A percentile compares a stretch with the other conserved stretches of the same genome.
Evolutionary conservation across 2,797 vertebrate genomes (phyloP).

Genomic region (Siniperca undulata): DNA sequence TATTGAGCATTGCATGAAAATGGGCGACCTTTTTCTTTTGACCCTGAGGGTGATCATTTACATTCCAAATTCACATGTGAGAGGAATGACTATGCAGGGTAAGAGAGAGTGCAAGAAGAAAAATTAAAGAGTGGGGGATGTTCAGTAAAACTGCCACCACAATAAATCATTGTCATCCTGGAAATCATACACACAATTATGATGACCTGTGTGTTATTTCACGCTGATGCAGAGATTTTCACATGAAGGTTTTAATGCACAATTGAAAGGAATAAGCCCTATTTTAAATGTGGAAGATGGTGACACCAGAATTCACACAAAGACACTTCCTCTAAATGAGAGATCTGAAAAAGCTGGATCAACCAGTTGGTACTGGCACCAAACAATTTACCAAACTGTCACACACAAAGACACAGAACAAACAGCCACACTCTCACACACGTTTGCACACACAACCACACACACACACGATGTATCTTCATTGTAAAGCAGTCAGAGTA

Average conservation of each 20-base stretch:
- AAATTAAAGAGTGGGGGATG: constrained; percentile 33
- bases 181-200: constrained; percentile 46
- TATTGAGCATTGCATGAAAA: constrained; percentile 66
- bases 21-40: constrained; percentile 69
- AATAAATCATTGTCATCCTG: constrained; percentile 56
- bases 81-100: constrained; percentile 12
- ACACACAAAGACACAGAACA: constrained; percentile 1
- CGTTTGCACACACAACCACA: neutral
- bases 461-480: neutral
- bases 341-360: constrained; percentile 50
- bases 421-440: constrained; percentile 4
- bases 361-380: constrained; percentile 58
- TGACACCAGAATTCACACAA: constrained; percentile 37
- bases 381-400: constrained; percentile 34
- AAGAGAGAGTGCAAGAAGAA: constrained; percentile 4
- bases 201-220: constrained; percentile 27
- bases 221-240: constrained; percentile 11
- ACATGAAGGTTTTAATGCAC: constrained; percentile 21
- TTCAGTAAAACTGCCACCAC: constrained; percentile 28
- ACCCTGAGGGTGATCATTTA: constrained; percentile 68
- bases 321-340: constrained; percentile 33
- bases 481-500: constrained; percentile 29
- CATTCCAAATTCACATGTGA: constrained; percentile 53
- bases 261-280: constrained; percentile 13
- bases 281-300: constrained; percentile 29